Evolutionary conservation across 2,113 vertebrate species (phyloP), one percentile per base, ranked within the genome.

Genomic region (Chionis minor): DNA sequence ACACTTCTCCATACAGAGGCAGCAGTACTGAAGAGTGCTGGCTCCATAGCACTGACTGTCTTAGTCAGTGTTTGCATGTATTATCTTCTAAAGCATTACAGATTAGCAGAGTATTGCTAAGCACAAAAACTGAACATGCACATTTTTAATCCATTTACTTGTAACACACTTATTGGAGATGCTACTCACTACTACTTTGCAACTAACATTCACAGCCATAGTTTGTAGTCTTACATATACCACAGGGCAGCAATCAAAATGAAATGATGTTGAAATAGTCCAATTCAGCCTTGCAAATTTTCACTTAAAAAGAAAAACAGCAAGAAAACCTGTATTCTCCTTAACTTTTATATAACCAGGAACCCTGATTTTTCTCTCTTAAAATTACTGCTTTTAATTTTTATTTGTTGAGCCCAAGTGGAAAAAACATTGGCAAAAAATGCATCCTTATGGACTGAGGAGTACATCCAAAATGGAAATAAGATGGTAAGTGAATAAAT

Each of bases 141-240:
- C 27, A 63, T 66, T 81, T 75, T 93, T 93, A 96, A 96, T 88
- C 81, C 85, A 95, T 70, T 96, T 88, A 93, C 16, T 28, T 61
- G 70, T 24, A 95, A 91, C 54, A 45, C 32, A 70, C 86, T 95
- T 75, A 83, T 63, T 88, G 67, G 88, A 69, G 96, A 95, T 88
- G 83, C 32, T 91, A 83, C 55, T 94, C 69, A 61, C 94, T 96
- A 90, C 78, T 70, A n/a, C 61, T 95, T 91, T 35, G 61, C 95
- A 96, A 73, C 49, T 83, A 86, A 95, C 26, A 88, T 82, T 90
- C 61, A 81, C 8, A 85, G 69, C 27, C 75, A 61, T 38, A 83
- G 72, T 45, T 44, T 5, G 12, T 54, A 90, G 61, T 72, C 73
- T 92, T 74, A 70, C 16, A 40, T 1, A 24, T 16, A 26, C 75